A percentile compares a stretch with the other conserved stretches of the same genome.
These are phyloP conservation scores for Cerastoderma edule DNA, from an alignment of 2,888 invertebrate species.

Conservation along the genomic window DNA sequence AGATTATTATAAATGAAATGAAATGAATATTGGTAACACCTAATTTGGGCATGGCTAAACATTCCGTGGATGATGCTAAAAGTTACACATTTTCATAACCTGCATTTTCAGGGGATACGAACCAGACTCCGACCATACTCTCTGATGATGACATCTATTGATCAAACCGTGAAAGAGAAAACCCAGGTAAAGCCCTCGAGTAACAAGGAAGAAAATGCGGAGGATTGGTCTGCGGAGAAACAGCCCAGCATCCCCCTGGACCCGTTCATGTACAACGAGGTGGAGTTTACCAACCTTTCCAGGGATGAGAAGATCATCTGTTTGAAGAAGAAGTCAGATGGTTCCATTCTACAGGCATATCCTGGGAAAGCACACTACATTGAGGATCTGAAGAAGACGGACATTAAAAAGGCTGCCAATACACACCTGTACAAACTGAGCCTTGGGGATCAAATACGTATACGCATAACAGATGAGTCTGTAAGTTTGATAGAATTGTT, in stretches of 20 bases:
- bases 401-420: background rate
- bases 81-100: no score
- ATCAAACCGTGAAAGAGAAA: slow-evolving; percentile 37
- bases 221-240: slow-evolving; percentile 27
- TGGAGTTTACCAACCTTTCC: slow-evolving; percentile 66
- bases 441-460: slow-evolving; percentile 55
- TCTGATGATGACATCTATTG: slow-evolving; percentile 48
- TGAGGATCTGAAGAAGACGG: slow-evolving; percentile 27
- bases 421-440: slow-evolving; percentile 19
- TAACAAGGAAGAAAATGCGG: background rate
- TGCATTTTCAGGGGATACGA: slow-evolving; percentile 63
- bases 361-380: slow-evolving; percentile 64
- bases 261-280: slow-evolving; percentile 71
- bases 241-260: slow-evolving; percentile 61
- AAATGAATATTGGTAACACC: no score
- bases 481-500: no score
- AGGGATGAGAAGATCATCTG: slow-evolving; percentile 56
- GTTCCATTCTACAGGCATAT: slow-evolving; percentile 60
- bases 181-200: background rate
- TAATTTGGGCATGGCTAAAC: no score
- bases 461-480: slow-evolving; percentile 53
- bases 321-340: slow-evolving; percentile 67
- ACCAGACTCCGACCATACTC: slow-evolving; percentile 65
- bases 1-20: no score
- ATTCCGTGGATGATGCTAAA: no score